Conservation (phyloP, 2,113 vertebrate genomes). For the Nanorana parkeri region DNA sequence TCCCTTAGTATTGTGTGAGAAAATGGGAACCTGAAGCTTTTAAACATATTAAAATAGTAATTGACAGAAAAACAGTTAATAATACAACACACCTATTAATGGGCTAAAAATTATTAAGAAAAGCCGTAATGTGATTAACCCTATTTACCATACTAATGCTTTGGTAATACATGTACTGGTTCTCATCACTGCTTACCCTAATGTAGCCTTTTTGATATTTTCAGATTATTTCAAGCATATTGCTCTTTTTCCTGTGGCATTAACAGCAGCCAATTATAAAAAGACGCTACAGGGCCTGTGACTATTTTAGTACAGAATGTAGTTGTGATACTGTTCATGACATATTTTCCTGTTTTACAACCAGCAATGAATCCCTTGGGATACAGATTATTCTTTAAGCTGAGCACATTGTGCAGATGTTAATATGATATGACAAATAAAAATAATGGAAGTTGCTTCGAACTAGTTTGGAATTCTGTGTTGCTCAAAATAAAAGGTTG, state of each 20-base stretch:
- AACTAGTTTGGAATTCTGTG: not conserved
- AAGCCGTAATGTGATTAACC: too few relatives aligned
- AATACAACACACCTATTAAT: too few relatives aligned
- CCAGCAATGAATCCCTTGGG: slow-evolving; percentile 25
- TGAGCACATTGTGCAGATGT: slow-evolving; percentile 10
- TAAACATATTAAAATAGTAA: too few relatives aligned
- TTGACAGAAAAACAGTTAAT: too few relatives aligned
- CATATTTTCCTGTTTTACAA: slow-evolving; percentile 40
- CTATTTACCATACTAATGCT: too few relatives aligned
- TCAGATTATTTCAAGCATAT: slow-evolving; percentile 10
- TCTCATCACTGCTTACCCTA: not conserved
- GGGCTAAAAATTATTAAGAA: too few relatives aligned
- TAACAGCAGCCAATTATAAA: slow-evolving; percentile 5
- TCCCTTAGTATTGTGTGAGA: too few relatives aligned
- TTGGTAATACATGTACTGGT: too few relatives aligned
- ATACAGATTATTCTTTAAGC: slow-evolving; percentile 23
- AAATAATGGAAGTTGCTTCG: not conserved
- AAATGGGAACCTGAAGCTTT: too few relatives aligned
- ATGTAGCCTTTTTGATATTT: slow-evolving; percentile 14
- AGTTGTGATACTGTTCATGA: slow-evolving; percentile 11
- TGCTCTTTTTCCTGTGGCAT: slow-evolving; percentile 25
- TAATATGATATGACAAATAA: slow-evolving; percentile 40
- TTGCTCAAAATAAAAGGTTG: too few relatives aligned
- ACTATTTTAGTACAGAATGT: slow-evolving; percentile 30
- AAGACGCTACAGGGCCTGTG: slow-evolving; percentile 14